Evolutionary conservation across 2,797 vertebrate species (phyloP), one percentile per base, ranked within the genome.

Genomic region (Microctenopoma steveboyesi): DNA sequence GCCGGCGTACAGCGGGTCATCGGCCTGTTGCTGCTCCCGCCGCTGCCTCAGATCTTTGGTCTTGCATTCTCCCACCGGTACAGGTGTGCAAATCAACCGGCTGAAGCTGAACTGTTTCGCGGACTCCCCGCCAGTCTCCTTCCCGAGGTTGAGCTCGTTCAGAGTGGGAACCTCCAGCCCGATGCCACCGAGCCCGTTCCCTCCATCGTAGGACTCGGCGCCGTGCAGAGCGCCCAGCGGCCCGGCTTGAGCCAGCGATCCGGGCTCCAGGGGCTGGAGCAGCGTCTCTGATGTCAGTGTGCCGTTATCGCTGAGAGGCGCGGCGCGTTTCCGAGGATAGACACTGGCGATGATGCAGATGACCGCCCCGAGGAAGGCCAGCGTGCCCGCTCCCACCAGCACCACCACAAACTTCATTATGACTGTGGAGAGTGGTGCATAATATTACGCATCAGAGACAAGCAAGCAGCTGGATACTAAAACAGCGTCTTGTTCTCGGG

Each of bases 321-420:
- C 78, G 55, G 85, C 91, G 45, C 76, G 89, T 74, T 94, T 95
- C 55, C 95, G 95, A 28, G 96, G 96, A 84, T 97, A 96, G 83
- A 98, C 95, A 77, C 96, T 97, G 89, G 96, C 96, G 76, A 98
- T 90, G 92, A 98, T 98, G 94, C 96, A 98, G 89, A 98, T 96
- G 88, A 97, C 95, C 70, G 94, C 96, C 72, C 96, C 96, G 72
- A 98, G 95, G 90, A 98, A 96, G 84, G 96, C 97, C 91, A 98
- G 92, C 81, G 95, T 91, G 84, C 97, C 96, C 76, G 96, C 96
- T 89, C 95, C 96, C 83, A 98, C 95, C 37, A 98, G 92, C 65
- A 98, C 94, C 75, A 96, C 94, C 88, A 97, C 91, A 91, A 98
- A 97, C 95, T 98, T 98, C 97, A 98, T 97, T 64, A 68, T 90